Base-by-base conservation (phyloP, 2,113 vertebrate species). In the Chloebia gouldiae region DNA sequence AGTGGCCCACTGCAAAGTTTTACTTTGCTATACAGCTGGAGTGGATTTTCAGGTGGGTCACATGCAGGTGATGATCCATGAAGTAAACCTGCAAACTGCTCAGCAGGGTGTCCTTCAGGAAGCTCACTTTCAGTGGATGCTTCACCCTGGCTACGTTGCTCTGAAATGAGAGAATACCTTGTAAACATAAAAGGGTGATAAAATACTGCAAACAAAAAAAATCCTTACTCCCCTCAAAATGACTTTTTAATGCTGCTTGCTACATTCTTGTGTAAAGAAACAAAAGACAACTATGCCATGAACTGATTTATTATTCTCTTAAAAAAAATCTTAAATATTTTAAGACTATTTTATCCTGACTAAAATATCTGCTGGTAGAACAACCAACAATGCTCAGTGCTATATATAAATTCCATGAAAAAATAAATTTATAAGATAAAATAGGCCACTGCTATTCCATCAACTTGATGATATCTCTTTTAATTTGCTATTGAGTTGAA, bases 1-100 rank as follows among this genome's bases (percentile, higher is more conserved):
- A 93, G 89, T 9, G 88, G 79, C 25, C 96, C 95, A 51, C 95
- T 91, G 70, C 59, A 81, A 4, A 57, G 78, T 25, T 83, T 97
- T 72, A 94, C 89, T 97, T 98, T 98, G 92, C 97, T 96, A 94
- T 99, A 99, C 21, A 99, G 98, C 88, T 99, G 99, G 93, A 98
- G 98, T 23, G 99, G 99, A 40, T 99, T 99, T 70, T 99, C 98
- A 8, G 99, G 99, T 33, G 98, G 98, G 95, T 99, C 99, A 89
- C 98, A 99, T 2, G 98, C 98, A 42, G 99, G 99, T 53, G 99
- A 99, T 4, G 99, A 99, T 63, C 99, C 99, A 94, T 99, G 99
- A 57, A 99, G 99, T 22, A 99, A 98, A 91, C 99, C 99, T 39
- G 98, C 99, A 92, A 99, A 99, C 96, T 99, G 98, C 79, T 99